These are phyloP conservation scores for Paralichthys olivaceus DNA, from an alignment of 2,113 vertebrate genomes.

Conservation along the genomic window DNA sequence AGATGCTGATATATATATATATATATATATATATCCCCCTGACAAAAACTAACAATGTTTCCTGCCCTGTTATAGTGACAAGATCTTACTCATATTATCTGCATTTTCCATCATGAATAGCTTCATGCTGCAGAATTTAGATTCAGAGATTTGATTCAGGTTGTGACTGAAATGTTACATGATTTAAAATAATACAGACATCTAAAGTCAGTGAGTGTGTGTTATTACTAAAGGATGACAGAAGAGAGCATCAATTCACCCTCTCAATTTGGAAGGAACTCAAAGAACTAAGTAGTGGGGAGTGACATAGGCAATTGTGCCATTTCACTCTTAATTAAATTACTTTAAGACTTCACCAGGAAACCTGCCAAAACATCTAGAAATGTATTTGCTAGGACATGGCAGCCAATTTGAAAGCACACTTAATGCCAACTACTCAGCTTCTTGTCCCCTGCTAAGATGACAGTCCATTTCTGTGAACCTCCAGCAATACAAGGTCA, in stretches of 20 bases:
- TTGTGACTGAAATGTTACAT: background rate
- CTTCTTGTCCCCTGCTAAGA: background rate
- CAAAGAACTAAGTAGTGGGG: conserved; percentile 5
- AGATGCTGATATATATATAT: too few species aligned
- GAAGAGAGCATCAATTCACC: background rate
- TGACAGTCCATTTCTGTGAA: background rate
- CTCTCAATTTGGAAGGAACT: conserved; percentile 8
- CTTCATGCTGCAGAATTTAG: too few species aligned
- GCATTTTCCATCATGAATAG: too few species aligned
- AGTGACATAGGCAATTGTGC: background rate
- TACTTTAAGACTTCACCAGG: background rate
- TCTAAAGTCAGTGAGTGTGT: background rate
- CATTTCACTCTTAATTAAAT: conserved; percentile 11
- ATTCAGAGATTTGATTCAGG: background rate
- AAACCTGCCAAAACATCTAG: conserved; percentile 17
- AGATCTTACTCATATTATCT: too few species aligned
- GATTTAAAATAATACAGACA: too few species aligned
- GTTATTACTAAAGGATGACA: background rate
- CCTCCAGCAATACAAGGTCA: background rate
- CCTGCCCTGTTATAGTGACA: too few species aligned
- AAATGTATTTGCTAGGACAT: background rate
- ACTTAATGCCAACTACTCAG: background rate
- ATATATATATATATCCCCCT: too few species aligned
- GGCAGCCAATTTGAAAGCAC: conserved; percentile 1
- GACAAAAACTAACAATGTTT: too few species aligned